phyloP scores from a whole-genome alignment of 1,140 invertebrate species.

The Onthophagus taurus region DNA sequence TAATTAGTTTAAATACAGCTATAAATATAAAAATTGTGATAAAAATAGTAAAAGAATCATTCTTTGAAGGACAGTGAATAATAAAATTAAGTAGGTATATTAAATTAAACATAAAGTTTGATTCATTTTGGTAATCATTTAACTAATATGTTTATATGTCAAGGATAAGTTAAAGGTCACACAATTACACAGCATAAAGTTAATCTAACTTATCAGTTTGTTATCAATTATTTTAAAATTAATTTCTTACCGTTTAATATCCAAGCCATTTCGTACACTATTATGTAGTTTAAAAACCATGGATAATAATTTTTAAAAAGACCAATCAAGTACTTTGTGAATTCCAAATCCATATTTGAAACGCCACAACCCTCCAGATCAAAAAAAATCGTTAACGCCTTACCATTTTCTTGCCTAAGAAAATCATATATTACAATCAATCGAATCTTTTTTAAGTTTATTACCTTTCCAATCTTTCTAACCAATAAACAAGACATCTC shows the following conservation, averaged over 20 bases:
- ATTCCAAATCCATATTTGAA: conserved; percentile 81
- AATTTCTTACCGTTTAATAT: conserved; percentile 67
- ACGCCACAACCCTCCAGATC: conserved; percentile 81
- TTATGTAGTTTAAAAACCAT: conserved; percentile 79
- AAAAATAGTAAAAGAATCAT: no score
- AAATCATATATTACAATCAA: conserved; percentile 14
- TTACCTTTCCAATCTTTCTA: conserved; percentile 73
- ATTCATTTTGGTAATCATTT: no score
- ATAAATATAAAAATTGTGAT: no score
- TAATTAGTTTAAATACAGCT: conserved; percentile 91
- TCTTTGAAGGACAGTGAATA: no score
- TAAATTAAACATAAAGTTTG: no score
- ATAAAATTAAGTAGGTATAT: no score
- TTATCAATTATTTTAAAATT: no score
- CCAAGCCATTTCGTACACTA: conserved; percentile 94
- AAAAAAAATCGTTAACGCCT: conserved; percentile 77
- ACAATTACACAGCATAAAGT: no score
- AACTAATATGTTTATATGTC: no score
- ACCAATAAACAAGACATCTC: conserved; percentile 76
- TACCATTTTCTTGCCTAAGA: conserved; percentile 59
- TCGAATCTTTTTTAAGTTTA: conserved; percentile 10
- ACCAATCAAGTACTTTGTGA: conserved; percentile 75
- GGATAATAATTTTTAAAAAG: conserved; percentile 88
- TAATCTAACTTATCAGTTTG: no score
- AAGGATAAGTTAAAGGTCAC: no score